phyloP scores from a whole-genome alignment of 2,113 vertebrate genomes.

The Pygoscelis antarcticus region DNA sequence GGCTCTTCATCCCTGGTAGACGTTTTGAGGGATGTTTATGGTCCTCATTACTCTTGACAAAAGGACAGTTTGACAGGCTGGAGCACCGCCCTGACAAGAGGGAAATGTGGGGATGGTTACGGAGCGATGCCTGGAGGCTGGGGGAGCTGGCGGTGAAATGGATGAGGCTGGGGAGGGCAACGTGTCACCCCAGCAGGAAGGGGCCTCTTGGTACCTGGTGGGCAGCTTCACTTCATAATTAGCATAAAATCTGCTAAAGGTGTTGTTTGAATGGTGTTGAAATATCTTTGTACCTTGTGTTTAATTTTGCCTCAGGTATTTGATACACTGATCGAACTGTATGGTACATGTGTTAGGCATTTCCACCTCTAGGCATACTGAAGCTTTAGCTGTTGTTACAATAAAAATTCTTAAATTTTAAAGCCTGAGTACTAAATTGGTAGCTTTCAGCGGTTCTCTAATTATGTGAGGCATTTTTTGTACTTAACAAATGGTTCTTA shows the following conservation, averaged over 20 bases:
- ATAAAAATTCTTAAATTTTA: background rate
- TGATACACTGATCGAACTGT: background rate
- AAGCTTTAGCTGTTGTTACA: slow-evolving; percentile 11
- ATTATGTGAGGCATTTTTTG: slow-evolving; percentile 62
- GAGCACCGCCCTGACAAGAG: background rate
- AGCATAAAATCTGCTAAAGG: background rate
- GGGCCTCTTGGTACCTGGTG: background rate
- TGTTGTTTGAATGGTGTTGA: background rate
- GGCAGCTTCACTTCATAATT: background rate
- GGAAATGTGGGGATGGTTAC: accelerated
- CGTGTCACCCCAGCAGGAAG: accelerated
- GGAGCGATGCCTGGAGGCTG: accelerated
- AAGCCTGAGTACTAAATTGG: slow-evolving; percentile 62
- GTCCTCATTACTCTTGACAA: background rate
- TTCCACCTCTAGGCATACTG: background rate
- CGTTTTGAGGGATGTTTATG: accelerated
- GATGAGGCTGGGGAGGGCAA: background rate
- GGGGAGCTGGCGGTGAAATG: background rate
- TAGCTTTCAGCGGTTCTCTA: slow-evolving; percentile 61
- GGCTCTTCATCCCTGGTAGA: background rate
- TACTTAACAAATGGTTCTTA: slow-evolving; percentile 71
- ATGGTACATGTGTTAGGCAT: background rate
- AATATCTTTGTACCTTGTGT: background rate
- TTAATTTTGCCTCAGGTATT: background rate
- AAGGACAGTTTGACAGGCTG: background rate